A percentile compares a stretch with the other conserved stretches of the same genome.
Evolutionary conservation across 53 echinoderm and acorn worm species (phyloP).

Genomic region (Holothuria scabra): DNA sequence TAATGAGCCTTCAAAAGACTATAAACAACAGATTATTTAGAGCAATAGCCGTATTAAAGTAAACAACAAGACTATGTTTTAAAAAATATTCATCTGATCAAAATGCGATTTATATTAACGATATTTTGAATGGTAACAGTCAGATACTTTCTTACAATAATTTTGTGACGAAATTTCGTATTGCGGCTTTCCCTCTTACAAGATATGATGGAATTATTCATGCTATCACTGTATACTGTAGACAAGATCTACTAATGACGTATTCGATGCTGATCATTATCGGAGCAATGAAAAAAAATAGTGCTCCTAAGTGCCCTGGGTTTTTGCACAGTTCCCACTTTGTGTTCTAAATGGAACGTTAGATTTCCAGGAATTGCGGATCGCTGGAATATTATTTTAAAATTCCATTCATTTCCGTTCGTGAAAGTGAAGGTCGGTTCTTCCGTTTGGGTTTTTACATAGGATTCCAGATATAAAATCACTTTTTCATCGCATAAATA

Average conservation of each 20-base stretch:
- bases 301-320: background rate
- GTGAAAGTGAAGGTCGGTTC: background rate
- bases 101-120: no score
- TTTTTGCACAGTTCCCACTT: background rate
- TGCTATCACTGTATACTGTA: constrained; percentile 7
- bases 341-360: no score
- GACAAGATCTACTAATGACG: background rate
- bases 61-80: no score
- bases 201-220: constrained; percentile 6
- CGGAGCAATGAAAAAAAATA: background rate
- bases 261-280: background rate
- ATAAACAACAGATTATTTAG: no score
- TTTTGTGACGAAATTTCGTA: no score
- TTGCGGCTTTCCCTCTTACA: background rate
- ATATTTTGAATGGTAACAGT: no score
- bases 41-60: no score
- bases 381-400: background rate
- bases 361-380: no score
- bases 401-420: background rate
- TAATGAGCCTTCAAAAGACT: no score
- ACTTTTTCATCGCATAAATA: background rate
- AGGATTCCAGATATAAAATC: background rate
- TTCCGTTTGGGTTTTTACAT: constrained; percentile 3
- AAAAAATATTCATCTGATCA: no score
- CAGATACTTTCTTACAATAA: no score